Conservation (phyloP, 2,888 invertebrate genomes). For the Dugesia japonica region DNA sequence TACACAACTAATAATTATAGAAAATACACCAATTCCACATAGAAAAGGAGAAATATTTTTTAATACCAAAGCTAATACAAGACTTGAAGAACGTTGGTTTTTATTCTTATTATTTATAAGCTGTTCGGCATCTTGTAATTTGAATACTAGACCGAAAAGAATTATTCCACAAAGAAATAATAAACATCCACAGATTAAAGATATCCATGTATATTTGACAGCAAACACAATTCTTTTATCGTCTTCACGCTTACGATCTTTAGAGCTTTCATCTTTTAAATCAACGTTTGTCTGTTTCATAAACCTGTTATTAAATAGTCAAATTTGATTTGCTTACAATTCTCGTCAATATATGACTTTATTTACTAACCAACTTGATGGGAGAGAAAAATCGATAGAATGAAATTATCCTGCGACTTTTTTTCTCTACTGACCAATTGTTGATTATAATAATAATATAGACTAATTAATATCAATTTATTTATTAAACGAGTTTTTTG, state of each 20-base stretch:
- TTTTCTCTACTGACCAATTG: background rate
- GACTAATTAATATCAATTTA: background rate
- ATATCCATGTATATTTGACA: background rate
- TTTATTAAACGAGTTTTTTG: background rate
- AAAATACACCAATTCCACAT: conserved; percentile 4
- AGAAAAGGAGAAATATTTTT: background rate
- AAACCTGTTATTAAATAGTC: background rate
- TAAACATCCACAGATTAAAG: background rate
- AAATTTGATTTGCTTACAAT: background rate
- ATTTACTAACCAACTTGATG: background rate
- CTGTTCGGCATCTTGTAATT: background rate
- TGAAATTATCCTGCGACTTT: background rate
- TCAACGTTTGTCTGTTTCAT: background rate
- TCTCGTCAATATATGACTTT: background rate
- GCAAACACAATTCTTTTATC: background rate
- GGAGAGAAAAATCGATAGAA: conserved; percentile 20
- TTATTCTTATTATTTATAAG: background rate
- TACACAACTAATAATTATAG: conserved; percentile 5
- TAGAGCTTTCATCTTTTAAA: conserved; percentile 14
- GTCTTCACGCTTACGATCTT: background rate
- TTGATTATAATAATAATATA: conserved; percentile 6
- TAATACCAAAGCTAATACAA: background rate
- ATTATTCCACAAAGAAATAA: background rate
- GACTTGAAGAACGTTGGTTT: background rate
- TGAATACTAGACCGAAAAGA: background rate